Evolutionary conservation across 2,797 vertebrate genomes (phyloP), one percentile per base, ranked within the genome.

Genomic region (Dicrostonyx torquatus): DNA sequence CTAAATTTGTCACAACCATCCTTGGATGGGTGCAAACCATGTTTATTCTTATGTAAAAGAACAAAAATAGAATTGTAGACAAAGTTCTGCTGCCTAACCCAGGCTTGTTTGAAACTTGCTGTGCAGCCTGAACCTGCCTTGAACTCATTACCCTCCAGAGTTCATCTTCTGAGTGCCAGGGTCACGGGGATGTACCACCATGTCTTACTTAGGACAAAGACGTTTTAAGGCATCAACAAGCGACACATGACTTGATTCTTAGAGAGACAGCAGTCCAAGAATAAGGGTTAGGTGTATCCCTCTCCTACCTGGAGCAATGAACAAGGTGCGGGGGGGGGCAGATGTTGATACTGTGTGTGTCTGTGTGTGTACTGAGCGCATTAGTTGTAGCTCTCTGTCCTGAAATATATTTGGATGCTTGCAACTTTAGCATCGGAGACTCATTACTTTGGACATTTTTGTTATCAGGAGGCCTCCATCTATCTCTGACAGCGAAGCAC

Each of bases 361-460:
- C 9, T 22, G 17, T 76, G 9, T n/a, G 11, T 70, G 92, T 50
- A n/a, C 15, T 78, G 53, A 77, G 11, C 4, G 7, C 29, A 77
- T 70, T 70, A 96, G 75, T 22, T 40, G 58, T 78, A 82, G 73
- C 26, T 55, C 40, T 72, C 13, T 73, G 75, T 12, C 50, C 68
- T 88, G 62, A 90, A 86, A 93, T 89, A 89, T 2, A 10, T 24
- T 80, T 53, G 86, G 45, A 45, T 82, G 68, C 7, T 37, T 77
- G 2, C 12, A 72, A n/a, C 62, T 94, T 96, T 88, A 58, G 31
- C n/a, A 66, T 15, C 68, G 82, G 58, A 64, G 17, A 78, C 55
- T 87, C 45, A 87, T 89, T 94, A 24, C 34, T 89, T 94, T 91
- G 68, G 15, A 75, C 85, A 18, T 22, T 89, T 62, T 75, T 17